Evolutionary conservation across 2,113 vertebrate species (phyloP), one percentile per base, ranked within the genome.

Genomic region (Gavialis gangeticus): DNA sequence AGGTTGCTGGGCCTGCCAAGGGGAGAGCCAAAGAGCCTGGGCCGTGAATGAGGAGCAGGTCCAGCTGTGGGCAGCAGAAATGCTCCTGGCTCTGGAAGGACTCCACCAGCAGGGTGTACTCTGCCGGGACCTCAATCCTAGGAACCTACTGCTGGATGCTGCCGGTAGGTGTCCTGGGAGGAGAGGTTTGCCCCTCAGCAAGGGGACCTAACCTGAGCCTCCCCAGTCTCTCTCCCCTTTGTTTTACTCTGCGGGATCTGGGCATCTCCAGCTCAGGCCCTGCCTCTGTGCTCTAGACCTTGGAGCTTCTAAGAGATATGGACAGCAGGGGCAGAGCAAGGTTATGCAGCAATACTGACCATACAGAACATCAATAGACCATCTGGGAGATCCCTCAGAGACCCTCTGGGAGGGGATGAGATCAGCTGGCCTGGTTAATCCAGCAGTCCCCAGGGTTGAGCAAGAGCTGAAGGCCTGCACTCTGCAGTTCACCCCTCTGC

Each of bases 41-140:
- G 98, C 97, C 5, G 97, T 99, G 88, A 97, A 97, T 1, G 99
- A 99, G 87, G 97, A 98, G 22, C 98, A 99, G 93, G 99, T 98
- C 86, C 98, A 97, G 57, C 97, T 98, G 24, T 99, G 99, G 99
- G 99, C 98, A 6, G 99, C 99, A 0, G 99, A 99, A 98, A 98
- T 98, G 27, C 97, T 99, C 46, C 89, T 99, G 96, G 99, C 99
- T 7, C 96, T 99, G 87, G 99, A 99, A 89, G 99, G 98, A 25
- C 98, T 99, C 85, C 99, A 99, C 76, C 98, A 99, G 91, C 99
- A 99, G 95, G 99, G 99, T 34, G 96, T 99, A n/a, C 82, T 99
- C 87, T 99, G 99, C 97, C 98, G 98, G 64, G 99, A 99, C 90
- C 99, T 99, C 91, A 99, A 99, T 92, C 99, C 99, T n/a, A 98